Evolutionary conservation across 2,113 vertebrate species (phyloP).

Genomic region (Beaufortia kweichowensis): DNA sequence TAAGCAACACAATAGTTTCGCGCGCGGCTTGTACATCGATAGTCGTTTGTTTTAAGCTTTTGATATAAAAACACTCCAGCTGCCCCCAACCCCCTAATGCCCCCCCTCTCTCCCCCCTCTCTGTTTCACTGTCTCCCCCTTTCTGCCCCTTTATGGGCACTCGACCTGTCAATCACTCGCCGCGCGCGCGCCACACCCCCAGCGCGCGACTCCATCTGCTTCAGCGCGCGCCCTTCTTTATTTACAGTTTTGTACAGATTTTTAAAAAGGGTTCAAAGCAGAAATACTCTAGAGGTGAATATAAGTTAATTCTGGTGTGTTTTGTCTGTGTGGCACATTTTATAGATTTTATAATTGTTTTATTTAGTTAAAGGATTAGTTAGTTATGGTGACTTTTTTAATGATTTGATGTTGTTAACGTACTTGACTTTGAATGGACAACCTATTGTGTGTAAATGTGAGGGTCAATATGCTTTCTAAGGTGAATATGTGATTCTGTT

Average conservation of each 20-base stretch:
- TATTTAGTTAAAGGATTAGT: neutral
- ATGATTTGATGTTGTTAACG: neutral
- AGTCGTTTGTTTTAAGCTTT: neutral
- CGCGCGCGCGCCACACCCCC: constrained; percentile 23
- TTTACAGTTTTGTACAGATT: constrained; percentile 17
- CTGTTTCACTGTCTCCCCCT: constrained; percentile 15
- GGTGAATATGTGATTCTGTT: too few relatives aligned
- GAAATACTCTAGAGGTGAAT: too few relatives aligned
- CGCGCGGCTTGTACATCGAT: neutral
- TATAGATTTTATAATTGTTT: too few relatives aligned
- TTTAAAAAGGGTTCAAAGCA: neutral
- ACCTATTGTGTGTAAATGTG: too few relatives aligned
- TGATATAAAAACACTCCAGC: constrained; percentile 47
- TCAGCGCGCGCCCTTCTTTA: constrained; percentile 40
- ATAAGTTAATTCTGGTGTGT: too few relatives aligned
- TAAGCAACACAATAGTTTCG: neutral
- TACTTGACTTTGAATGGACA: neutral
- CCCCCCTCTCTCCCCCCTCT: constrained; percentile 16
- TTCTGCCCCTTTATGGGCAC: constrained; percentile 66
- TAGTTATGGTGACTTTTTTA: too few relatives aligned
- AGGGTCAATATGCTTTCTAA: too few relatives aligned
- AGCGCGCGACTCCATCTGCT: constrained; percentile 48
- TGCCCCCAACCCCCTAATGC: constrained; percentile 39
- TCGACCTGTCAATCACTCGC: constrained; percentile 54
- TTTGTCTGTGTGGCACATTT: too few relatives aligned